Base-by-base conservation (phyloP, 2,113 vertebrate species). In the Jacana jacana region DNA sequence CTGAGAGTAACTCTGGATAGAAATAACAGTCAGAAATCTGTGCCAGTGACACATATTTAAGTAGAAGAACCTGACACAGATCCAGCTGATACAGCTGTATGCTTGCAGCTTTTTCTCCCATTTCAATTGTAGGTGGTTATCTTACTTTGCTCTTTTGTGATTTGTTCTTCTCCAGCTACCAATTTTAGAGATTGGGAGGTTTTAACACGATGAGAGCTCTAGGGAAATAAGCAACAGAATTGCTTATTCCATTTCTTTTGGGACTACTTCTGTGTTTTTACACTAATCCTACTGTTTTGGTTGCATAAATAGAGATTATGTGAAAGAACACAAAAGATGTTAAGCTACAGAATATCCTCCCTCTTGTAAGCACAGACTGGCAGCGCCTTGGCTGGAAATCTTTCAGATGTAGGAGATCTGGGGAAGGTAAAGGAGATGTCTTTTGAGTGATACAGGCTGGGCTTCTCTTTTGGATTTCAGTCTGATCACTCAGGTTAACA, bases 221-320 rank as follows among this genome's bases (percentile, higher is more conserved):
- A 44, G 72, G 89, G 69, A 96, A 95, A 94, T 81, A 95, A 93
- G 49, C 44, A 84, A 28, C 10, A 13, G 11, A 93, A 89, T 72
- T 65, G 31, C 49, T 96, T 88, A 35, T 35, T 54, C 48, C 37
- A 46, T 79, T 89, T 75, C 72, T 93, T 79, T 79, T 69, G 94
- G 66, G 82, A 89, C 79, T 85, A 15, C 35, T 69, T 64, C n/a
- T 54, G 51, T 78, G 40, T 77, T 91, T 94, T 88, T 72, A 55
- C n/a, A 64, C 72, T 93, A 90, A 96, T 92, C 81, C 77, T 90
- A 25, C 31, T 49, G 71, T 85, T 94, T 81, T 78, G 25, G 28
- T 71, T 9, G 2, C 0, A 0, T 86, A 78, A 95, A 80, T 17
- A 88, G 73, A 78, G 70, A 87, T 88, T 79, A 86, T 9, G 20